Evolutionary conservation across 2,888 invertebrate species (phyloP).

Genomic region (Metellina segmentata): DNA sequence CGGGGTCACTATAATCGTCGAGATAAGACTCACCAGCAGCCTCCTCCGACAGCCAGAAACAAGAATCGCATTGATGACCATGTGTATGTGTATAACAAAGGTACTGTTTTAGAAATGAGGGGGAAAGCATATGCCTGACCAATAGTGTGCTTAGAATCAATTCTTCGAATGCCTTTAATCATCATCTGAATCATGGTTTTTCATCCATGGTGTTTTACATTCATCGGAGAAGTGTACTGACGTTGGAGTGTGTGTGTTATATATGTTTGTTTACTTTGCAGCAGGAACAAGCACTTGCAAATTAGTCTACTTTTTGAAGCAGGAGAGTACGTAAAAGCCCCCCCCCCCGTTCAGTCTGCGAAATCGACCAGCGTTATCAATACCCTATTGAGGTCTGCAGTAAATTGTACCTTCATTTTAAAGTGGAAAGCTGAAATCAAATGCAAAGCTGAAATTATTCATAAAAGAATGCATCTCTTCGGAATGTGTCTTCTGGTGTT

Average conservation of each 20-base stretch:
- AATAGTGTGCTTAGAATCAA: slow-evolving; percentile 58
- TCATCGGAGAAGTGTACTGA: slow-evolving; percentile 13
- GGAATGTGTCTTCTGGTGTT: too few species aligned
- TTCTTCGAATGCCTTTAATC: slow-evolving; percentile 63
- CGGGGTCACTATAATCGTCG: slow-evolving; percentile 85
- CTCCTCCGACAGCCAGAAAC: slow-evolving; percentile 83
- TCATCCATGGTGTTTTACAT: slow-evolving; percentile 20
- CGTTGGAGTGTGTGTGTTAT: not conserved
- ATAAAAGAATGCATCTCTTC: too few species aligned
- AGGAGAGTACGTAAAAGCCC: too few species aligned
- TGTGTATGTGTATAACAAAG: slow-evolving; percentile 86
- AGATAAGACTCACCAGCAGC: slow-evolving; percentile 82
- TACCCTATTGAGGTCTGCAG: too few species aligned
- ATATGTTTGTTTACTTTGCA: too few species aligned
- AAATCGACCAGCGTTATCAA: too few species aligned
- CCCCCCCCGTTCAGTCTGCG: too few species aligned
- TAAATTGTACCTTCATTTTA: too few species aligned
- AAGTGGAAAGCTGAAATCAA: too few species aligned
- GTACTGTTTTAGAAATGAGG: slow-evolving; percentile 88
- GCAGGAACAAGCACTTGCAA: too few species aligned
- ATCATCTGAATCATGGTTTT: slow-evolving; percentile 22
- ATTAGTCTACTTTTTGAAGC: too few species aligned
- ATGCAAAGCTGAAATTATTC: too few species aligned
- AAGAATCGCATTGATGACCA: slow-evolving; percentile 83
- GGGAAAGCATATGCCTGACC: slow-evolving; percentile 81